phyloP scores from a whole-genome alignment of 2,797 vertebrate species.

The Ambastaia sidthimunki region DNA sequence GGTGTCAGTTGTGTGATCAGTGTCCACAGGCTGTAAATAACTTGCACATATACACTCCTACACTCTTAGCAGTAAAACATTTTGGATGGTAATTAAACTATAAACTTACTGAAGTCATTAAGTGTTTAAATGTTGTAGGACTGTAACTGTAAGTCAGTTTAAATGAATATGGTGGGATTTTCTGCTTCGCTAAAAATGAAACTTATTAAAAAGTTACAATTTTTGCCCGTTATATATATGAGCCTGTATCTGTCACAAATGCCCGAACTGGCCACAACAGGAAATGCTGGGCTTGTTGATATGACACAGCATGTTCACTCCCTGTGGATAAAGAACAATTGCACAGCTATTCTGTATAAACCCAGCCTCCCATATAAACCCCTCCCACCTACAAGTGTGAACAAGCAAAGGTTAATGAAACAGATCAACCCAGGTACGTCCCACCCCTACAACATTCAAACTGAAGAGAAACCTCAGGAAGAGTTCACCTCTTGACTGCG shows the following conservation, averaged over 20 bases:
- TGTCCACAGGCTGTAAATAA: too few species aligned
- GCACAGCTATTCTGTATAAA: slow-evolving; percentile 23
- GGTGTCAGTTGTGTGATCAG: too few species aligned
- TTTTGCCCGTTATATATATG: too few species aligned
- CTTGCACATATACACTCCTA: too few species aligned
- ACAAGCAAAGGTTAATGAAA: slow-evolving; percentile 66
- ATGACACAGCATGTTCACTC: slow-evolving; percentile 52
- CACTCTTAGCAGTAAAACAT: background rate
- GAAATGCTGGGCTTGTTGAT: slow-evolving; percentile 64
- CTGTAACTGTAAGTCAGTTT: slow-evolving; percentile 1
- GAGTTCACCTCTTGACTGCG: too few species aligned
- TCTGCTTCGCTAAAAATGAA: background rate
- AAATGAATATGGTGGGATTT: too few species aligned
- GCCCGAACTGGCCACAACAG: slow-evolving; percentile 56
- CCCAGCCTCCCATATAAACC: slow-evolving; percentile 40
- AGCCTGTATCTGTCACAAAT: slow-evolving; percentile 3
- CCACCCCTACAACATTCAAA: slow-evolving; percentile 61
- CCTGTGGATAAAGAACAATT: slow-evolving; percentile 29
- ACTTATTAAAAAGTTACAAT: too few species aligned
- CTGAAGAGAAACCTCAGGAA: slow-evolving; percentile 35
- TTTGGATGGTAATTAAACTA: background rate
- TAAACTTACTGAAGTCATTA: background rate
- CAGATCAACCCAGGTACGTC: slow-evolving; percentile 64
- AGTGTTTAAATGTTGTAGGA: slow-evolving; percentile 5
- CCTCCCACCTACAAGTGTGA: slow-evolving; percentile 77